Conservation (phyloP, 2,113 vertebrate genomes). For the Chaetorhynchus papuensis region DNA sequence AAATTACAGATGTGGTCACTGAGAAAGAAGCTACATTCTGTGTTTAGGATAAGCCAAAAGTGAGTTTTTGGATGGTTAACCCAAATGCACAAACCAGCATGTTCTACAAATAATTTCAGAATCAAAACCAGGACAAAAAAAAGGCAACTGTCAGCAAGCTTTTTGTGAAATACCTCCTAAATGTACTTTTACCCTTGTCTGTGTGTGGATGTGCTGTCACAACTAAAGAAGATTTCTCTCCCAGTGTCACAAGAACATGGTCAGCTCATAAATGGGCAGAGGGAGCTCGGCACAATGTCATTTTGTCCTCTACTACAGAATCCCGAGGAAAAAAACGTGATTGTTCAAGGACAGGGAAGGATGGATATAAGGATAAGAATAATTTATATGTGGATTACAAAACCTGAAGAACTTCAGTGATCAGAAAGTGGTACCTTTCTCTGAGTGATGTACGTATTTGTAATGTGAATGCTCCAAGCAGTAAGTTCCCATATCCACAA, state of each 20-base stretch:
- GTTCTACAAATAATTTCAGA: not conserved
- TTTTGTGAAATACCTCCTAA: not conserved
- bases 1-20: not conserved
- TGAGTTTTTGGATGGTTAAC: not conserved
- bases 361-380: not conserved
- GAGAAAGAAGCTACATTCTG: not conserved
- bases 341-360: not conserved
- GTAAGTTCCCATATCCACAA: constrained; percentile 46
- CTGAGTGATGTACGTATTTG: constrained; percentile 35
- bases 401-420: constrained; percentile 44
- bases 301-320: not conserved
- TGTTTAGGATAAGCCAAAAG: not conserved
- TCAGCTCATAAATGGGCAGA: not conserved
- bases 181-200: not conserved
- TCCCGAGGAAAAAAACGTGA: not conserved
- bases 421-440: constrained; percentile 28
- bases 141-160: not conserved
- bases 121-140: not conserved
- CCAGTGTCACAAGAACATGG: not conserved
- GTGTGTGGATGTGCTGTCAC: not conserved
- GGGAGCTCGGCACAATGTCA: not conserved
- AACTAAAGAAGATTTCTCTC: not conserved
- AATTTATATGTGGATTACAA: constrained; percentile 31
- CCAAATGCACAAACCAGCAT: not conserved
- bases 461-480: constrained; percentile 46